Evolutionary conservation across 2,888 invertebrate genomes (phyloP).

Genomic region (Lasioglossum marginatum): DNA sequence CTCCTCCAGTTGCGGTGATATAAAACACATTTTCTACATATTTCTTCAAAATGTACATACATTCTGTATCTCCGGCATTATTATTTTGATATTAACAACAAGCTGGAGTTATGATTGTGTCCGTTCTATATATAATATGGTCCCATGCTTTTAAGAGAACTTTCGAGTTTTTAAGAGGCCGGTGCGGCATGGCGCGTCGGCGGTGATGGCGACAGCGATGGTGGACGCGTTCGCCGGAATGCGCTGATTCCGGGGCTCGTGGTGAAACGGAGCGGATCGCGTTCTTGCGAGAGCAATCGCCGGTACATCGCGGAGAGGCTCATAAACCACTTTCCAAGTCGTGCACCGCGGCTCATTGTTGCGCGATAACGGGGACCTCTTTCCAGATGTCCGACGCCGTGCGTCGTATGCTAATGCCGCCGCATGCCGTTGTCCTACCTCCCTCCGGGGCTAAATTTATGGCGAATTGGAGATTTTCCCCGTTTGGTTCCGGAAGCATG

Average conservation of each 20-base stretch:
- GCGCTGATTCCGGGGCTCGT: constrained; percentile 59
- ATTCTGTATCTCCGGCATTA: too few relatives aligned
- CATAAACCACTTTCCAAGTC: constrained; percentile 69
- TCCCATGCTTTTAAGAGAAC: not conserved
- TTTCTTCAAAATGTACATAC: too few relatives aligned
- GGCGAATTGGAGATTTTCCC: constrained; percentile 43
- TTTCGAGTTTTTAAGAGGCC: not conserved
- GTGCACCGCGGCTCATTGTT: constrained; percentile 67
- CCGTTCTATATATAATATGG: not conserved
- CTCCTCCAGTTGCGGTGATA: not conserved
- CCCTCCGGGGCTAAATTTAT: constrained; percentile 52
- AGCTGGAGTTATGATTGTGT: too few relatives aligned
- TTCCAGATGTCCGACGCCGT: constrained; percentile 62
- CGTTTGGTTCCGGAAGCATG: constrained; percentile 46
- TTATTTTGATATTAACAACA: too few relatives aligned
- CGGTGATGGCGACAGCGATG: not conserved
- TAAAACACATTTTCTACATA: not conserved
- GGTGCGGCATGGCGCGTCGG: constrained; percentile 38
- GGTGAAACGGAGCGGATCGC: constrained; percentile 62
- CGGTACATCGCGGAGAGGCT: constrained; percentile 47
- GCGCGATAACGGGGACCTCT: constrained; percentile 59
- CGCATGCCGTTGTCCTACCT: not conserved
- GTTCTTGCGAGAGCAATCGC: constrained; percentile 43
- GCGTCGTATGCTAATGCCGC: constrained; percentile 63
- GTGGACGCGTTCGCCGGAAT: constrained; percentile 40